These are phyloP conservation scores for Oophaga sylvatica DNA, from an alignment of 2,797 vertebrate species.

Conservation along the genomic window DNA sequence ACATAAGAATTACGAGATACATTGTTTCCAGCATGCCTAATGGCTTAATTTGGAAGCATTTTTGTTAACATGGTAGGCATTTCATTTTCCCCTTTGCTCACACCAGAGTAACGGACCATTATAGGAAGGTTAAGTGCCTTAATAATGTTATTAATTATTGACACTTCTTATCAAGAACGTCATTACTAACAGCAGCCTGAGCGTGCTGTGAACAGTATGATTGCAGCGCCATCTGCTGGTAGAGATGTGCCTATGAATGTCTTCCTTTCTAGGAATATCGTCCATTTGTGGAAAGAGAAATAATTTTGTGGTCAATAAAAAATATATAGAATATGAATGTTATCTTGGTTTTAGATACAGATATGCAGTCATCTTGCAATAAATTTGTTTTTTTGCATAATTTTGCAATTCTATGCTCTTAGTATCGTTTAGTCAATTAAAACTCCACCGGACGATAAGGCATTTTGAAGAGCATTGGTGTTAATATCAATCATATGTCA, in stretches of 20 bases:
- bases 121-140: slow-evolving; percentile 21
- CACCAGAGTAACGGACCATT: background rate
- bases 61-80: background rate
- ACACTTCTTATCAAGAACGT: slow-evolving; percentile 11
- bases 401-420: background rate
- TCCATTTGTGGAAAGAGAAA: background rate
- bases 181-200: background rate
- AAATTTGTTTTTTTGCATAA: background rate
- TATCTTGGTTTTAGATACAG: background rate
- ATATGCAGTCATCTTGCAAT: background rate
- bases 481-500: slow-evolving; percentile 75
- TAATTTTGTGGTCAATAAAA: background rate
- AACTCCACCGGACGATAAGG: background rate
- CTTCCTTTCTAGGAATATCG: background rate
- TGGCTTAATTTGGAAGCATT: background rate
- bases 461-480: slow-evolving; percentile 66
- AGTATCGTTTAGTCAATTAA: slow-evolving; percentile 3
- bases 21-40: background rate
- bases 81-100: background rate
- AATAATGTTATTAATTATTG: slow-evolving; percentile 40
- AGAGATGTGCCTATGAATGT: background rate
- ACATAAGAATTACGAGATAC: background rate
- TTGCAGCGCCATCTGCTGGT: slow-evolving; percentile 51
- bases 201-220: background rate
- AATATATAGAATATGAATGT: background rate